Evolutionary conservation across 2,113 vertebrate genomes (phyloP).

Genomic region (Cygnus buccinator): DNA sequence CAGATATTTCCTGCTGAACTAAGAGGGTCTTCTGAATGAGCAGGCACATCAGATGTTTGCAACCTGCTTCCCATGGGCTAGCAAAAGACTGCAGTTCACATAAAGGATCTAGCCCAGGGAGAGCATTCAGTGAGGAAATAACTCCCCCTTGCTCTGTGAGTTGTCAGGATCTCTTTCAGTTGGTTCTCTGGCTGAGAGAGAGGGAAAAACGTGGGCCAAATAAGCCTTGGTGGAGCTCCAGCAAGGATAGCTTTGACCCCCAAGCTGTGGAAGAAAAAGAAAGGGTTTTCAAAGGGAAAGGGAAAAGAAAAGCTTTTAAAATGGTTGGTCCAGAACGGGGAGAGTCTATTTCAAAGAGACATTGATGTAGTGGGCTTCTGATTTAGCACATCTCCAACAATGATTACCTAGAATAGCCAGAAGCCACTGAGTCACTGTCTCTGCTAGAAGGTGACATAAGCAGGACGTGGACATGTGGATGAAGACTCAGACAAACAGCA

Average conservation of each 20-base stretch:
- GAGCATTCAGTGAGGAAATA: constrained; percentile 41
- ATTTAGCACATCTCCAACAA: not conserved
- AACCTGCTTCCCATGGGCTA: constrained; percentile 42
- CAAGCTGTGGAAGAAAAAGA: not conserved
- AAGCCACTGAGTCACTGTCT: not conserved
- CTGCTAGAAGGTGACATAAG: not conserved
- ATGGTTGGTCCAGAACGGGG: not conserved
- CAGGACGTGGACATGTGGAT: not conserved
- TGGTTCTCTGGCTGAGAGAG: not conserved
- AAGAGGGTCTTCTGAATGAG: constrained; percentile 9
- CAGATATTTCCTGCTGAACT: constrained; percentile 47
- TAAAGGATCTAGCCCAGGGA: constrained; percentile 28
- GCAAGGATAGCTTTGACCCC: not conserved
- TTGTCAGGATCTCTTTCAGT: constrained; percentile 27
- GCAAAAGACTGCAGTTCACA: constrained; percentile 20
- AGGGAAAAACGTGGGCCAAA: not conserved
- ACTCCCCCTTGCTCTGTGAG: not conserved
- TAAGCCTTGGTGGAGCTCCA: not conserved
- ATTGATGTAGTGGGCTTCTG: not conserved
- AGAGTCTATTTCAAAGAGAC: not conserved
- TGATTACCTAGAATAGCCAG: not conserved
- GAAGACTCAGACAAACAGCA: not conserved
- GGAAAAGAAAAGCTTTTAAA: not conserved
- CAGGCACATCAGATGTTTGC: constrained; percentile 29
- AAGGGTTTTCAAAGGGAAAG: not conserved